Evolutionary conservation across 2,888 invertebrate genomes (phyloP).

Genomic region (Lithophane ornitopus): DNA sequence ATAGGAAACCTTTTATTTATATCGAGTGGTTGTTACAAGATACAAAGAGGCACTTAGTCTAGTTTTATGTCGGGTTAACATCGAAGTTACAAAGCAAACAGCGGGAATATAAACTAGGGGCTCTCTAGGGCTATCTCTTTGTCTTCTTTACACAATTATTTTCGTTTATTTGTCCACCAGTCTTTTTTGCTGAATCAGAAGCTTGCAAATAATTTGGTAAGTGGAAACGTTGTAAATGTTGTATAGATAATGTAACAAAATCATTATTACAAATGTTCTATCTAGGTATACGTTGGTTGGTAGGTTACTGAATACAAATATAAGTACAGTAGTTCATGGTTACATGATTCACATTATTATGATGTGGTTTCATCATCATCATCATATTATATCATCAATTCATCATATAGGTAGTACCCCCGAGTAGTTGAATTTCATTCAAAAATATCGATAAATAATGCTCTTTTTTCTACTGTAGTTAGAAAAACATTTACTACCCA

Average conservation of each 20-base stretch:
- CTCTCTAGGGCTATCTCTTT: not conserved
- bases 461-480: not conserved
- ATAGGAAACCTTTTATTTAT: constrained; percentile 38
- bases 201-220: not conserved
- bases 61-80: constrained; percentile 22
- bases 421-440: not conserved
- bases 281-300: not conserved
- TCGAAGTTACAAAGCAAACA: not conserved
- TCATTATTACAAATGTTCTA: not conserved
- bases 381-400: no score
- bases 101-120: not conserved
- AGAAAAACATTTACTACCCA: constrained; percentile 23
- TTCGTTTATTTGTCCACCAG: not conserved
- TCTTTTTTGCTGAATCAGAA: not conserved
- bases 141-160: not conserved
- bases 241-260: not conserved
- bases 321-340: constrained; percentile 2
- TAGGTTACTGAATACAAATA: not conserved
- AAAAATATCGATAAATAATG: not conserved
- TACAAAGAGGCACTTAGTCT: constrained; percentile 23
- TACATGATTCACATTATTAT: not conserved
- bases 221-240: not conserved
- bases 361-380: constrained; percentile 15
- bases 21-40: constrained; percentile 6
- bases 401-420: not conserved